Percentiles rank a stretch among this genome's conserved stretches.
Evolutionary conservation across 2,888 invertebrate genomes (phyloP).

Genomic region (Lacanobia oleracea): DNA sequence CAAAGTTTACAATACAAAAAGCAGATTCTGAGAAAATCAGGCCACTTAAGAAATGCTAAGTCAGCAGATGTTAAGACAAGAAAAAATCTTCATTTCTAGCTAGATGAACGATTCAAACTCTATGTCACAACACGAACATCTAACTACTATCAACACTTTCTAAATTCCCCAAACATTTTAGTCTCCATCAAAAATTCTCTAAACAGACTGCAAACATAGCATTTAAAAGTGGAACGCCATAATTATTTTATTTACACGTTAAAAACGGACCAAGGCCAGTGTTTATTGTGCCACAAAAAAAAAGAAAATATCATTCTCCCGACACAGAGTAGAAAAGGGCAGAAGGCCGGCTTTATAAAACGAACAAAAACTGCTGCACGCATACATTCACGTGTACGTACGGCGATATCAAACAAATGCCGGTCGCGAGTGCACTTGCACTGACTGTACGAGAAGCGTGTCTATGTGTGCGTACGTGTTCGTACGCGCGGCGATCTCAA

Average conservation of each 20-base stretch:
- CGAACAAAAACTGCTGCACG: background rate
- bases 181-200: slow-evolving; percentile 34
- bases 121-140: background rate
- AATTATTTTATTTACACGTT: slow-evolving; percentile 64
- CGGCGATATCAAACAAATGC: background rate
- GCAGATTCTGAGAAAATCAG: too few relatives aligned
- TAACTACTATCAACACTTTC: slow-evolving; percentile 21
- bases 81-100: background rate
- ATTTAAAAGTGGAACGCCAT: slow-evolving; percentile 39
- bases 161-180: slow-evolving; percentile 34
- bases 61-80: background rate
- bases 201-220: slow-evolving; percentile 47
- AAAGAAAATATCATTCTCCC: slow-evolving; percentile 59
- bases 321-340: background rate
- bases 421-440: background rate
- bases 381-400: background rate
- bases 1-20: too few relatives aligned
- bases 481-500: background rate
- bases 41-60: too few relatives aligned
- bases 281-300: slow-evolving; percentile 65
- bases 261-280: slow-evolving; percentile 58
- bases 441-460: background rate
- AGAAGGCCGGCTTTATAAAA: slow-evolving; percentile 1
- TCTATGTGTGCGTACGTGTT: background rate
- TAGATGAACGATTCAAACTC: background rate